A percentile compares a stretch with the other conserved stretches of the same genome.
These are phyloP conservation scores for Protomyctophum bolini DNA, from an alignment of 2,113 vertebrate genomes.

Conservation along the genomic window DNA sequence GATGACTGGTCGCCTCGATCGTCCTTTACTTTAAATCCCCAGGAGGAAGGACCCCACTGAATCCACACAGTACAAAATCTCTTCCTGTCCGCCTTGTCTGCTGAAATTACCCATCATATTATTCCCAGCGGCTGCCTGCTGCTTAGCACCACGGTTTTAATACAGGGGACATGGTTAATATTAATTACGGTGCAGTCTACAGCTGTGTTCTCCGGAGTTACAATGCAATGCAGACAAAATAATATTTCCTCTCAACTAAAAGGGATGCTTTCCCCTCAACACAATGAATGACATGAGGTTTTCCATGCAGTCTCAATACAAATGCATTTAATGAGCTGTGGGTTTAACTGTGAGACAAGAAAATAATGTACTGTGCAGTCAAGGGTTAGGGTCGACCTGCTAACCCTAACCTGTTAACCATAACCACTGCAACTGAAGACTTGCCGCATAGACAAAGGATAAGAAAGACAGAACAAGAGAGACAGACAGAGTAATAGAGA, in stretches of 20 bases:
- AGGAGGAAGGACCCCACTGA: slow-evolving; percentile 32
- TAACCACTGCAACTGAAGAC: slow-evolving; percentile 10
- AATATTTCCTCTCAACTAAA: slow-evolving; percentile 4
- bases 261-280: neutral
- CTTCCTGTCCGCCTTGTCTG: slow-evolving; percentile 28
- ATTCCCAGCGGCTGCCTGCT: slow-evolving; percentile 35
- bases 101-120: slow-evolving; percentile 44
- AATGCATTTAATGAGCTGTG: neutral
- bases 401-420: too few relatives aligned
- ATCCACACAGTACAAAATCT: slow-evolving; percentile 38
- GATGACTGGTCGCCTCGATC: slow-evolving; percentile 54
- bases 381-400: too few relatives aligned
- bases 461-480: neutral
- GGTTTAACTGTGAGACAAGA: neutral
- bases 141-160: slow-evolving; percentile 50
- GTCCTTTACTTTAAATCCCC: neutral
- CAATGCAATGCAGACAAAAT: slow-evolving; percentile 45
- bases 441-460: too few relatives aligned
- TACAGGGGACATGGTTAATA: slow-evolving; percentile 44
- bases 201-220: slow-evolving; percentile 20
- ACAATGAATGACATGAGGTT: neutral
- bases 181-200: slow-evolving; percentile 40
- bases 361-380: neutral
- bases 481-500: neutral
- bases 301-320: neutral